phyloP scores from a whole-genome alignment of 2,888 invertebrate species.

The Machimus atricapillus region DNA sequence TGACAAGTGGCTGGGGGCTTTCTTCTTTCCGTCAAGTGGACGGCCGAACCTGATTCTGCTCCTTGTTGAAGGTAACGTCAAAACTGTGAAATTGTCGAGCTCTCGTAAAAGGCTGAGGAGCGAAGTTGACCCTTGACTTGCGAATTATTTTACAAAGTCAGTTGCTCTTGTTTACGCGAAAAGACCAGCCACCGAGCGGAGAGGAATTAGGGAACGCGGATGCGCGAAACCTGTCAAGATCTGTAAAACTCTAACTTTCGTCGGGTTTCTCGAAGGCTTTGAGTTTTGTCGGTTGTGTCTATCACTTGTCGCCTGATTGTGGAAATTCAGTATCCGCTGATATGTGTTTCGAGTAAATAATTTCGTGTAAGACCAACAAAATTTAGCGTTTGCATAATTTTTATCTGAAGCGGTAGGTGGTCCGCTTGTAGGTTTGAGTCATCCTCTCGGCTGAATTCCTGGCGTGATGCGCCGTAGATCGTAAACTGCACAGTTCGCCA shows the following conservation, averaged over 20 bases:
- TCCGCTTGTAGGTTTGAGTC: background rate
- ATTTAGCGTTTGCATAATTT: background rate
- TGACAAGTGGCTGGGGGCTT: slow-evolving; percentile 10
- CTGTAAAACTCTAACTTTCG: background rate
- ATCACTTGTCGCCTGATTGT: slow-evolving; percentile 4
- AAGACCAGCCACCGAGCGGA: background rate
- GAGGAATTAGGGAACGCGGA: slow-evolving; percentile 27
- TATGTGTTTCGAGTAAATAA: background rate
- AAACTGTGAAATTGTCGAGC: slow-evolving; percentile 8
- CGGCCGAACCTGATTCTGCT: slow-evolving; percentile 4
- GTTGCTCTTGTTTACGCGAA: background rate
- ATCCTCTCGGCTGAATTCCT: background rate
- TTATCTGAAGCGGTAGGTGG: background rate
- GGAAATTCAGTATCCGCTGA: background rate
- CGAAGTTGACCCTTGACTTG: background rate
- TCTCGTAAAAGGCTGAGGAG: background rate
- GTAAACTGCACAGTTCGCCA: background rate
- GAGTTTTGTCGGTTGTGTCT: background rate
- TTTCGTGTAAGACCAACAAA: background rate
- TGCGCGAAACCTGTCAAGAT: slow-evolving; percentile 45
- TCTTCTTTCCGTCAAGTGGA: slow-evolving; percentile 3
- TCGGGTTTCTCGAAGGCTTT: slow-evolving; percentile 20
- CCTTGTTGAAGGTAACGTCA: slow-evolving; percentile 20
- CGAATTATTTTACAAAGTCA: background rate
- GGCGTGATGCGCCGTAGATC: slow-evolving; percentile 15